phyloP scores from a whole-genome alignment of 2,888 invertebrate species.

The Nomada ruficornis region DNA sequence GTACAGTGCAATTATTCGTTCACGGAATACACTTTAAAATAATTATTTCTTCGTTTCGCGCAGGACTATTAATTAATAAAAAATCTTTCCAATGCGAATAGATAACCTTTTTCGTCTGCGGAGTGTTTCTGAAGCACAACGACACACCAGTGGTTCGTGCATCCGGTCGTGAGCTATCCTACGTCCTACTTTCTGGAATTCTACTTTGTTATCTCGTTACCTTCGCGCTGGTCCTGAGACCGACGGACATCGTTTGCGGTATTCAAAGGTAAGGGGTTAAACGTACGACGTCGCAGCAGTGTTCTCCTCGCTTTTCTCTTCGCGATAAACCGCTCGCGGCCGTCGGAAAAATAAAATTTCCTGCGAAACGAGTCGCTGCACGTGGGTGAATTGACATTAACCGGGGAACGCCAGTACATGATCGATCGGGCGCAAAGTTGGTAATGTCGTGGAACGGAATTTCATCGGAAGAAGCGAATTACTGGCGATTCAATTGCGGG shows the following conservation, averaged over 20 bases:
- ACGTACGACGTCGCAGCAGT: not conserved
- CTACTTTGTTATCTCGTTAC: slow-evolving; percentile 97
- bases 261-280: slow-evolving; percentile 90
- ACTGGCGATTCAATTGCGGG: slow-evolving; percentile 40
- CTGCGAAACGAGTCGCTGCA: slow-evolving; percentile 9
- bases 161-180: slow-evolving; percentile 95
- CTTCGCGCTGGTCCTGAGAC: slow-evolving; percentile 94
- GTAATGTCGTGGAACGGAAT: slow-evolving; percentile 36
- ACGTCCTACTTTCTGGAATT: slow-evolving; percentile 95
- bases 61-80: not conserved
- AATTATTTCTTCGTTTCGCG: too few relatives aligned
- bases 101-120: slow-evolving; percentile 88
- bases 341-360: slow-evolving; percentile 31
- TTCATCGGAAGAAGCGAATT: slow-evolving; percentile 46
- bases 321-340: not conserved
- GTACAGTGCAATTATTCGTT: too few relatives aligned
- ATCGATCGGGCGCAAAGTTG: slow-evolving; percentile 48
- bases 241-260: slow-evolving; percentile 94
- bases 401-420: slow-evolving; percentile 21
- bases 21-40: too few relatives aligned
- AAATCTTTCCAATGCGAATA: slow-evolving; percentile 35
- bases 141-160: slow-evolving; percentile 99
- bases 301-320: not conserved
- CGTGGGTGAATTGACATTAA: slow-evolving; percentile 21
- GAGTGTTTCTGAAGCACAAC: slow-evolving; percentile 93